A percentile compares a stretch with the other conserved stretches of the same genome.
Conservation (phyloP, 2,888 invertebrate genomes). For the Electrophaes corylata region DNA sequence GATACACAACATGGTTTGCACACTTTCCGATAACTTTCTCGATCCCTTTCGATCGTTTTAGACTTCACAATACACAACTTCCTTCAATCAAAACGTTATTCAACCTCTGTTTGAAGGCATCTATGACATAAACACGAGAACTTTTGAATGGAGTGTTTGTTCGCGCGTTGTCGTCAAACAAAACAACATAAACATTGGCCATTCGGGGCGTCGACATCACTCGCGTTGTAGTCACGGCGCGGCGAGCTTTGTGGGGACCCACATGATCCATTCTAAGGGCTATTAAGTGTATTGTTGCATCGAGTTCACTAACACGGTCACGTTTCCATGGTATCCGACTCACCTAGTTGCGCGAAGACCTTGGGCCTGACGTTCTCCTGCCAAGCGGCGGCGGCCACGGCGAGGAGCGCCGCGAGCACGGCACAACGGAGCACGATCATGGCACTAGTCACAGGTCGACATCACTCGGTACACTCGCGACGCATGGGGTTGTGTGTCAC, state of each 20-base stretch:
- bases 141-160: conserved; percentile 70
- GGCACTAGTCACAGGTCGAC: conserved; percentile 82
- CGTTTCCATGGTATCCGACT: conserved; percentile 77
- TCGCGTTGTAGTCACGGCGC: conserved; percentile 29
- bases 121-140: conserved; percentile 64
- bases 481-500: conserved; percentile 51
- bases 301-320: conserved; percentile 63
- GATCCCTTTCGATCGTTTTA: conserved; percentile 17
- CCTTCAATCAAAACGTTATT: conserved; percentile 43
- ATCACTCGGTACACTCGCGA: conserved; percentile 80
- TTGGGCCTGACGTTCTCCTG: conserved; percentile 96
- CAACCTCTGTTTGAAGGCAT: conserved; percentile 42
- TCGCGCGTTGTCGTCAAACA: conserved; percentile 74
- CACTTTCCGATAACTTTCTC: conserved; percentile 20
- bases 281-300: conserved; percentile 67
- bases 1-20: conserved; percentile 33
- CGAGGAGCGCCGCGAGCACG: conserved; percentile 81
- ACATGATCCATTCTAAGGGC: conserved; percentile 56
- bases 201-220: conserved; percentile 45
- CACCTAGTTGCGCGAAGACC: conserved; percentile 96
- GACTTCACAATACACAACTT: conserved; percentile 28
- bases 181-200: conserved; percentile 73
- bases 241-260: conserved; percentile 53
- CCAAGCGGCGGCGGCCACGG: conserved; percentile 88
- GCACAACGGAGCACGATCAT: conserved; percentile 80